These are phyloP conservation scores for Mandrillus leucophaeus DNA, from an alignment of 2,113 vertebrate species.

Conservation along the genomic window DNA sequence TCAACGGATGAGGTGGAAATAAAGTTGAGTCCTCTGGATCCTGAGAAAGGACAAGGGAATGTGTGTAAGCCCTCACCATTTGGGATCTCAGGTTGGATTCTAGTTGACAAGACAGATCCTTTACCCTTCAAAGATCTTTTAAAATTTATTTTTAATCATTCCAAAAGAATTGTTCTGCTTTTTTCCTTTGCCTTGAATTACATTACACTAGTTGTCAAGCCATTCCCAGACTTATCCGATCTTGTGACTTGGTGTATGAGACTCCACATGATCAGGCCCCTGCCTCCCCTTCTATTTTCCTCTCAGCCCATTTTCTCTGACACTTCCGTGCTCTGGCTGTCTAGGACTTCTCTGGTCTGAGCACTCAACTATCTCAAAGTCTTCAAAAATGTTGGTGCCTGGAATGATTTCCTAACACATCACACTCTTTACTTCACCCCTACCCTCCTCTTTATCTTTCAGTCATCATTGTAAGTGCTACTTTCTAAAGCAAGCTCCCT, in stretches of 20 bases:
- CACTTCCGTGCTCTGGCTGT: neutral
- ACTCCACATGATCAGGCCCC: neutral
- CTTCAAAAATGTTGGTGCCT: neutral
- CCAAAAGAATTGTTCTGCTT: neutral
- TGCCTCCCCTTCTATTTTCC: neutral
- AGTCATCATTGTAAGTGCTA: neutral
- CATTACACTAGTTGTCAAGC: neutral
- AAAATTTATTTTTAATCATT: neutral
- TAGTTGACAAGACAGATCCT: neutral
- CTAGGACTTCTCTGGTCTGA: neutral
- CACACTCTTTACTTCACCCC: neutral
- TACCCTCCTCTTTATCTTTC: neutral
- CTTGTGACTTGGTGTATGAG: neutral
- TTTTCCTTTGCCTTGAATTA: neutral
- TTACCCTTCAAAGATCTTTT: neutral
- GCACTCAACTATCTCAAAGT: neutral
- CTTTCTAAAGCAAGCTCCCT: neutral
- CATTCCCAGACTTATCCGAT: neutral
- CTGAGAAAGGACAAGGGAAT: neutral
- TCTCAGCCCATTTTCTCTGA: neutral
- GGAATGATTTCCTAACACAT: neutral
- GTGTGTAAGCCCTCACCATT: neutral
- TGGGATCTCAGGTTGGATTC: neutral
- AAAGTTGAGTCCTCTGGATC: neutral
- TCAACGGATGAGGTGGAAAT: neutral